Percentiles rank a stretch among this genome's conserved stretches.
Conservation (phyloP, 2,113 vertebrate genomes). For the Gnathonemus echidnorhynchus region DNA sequence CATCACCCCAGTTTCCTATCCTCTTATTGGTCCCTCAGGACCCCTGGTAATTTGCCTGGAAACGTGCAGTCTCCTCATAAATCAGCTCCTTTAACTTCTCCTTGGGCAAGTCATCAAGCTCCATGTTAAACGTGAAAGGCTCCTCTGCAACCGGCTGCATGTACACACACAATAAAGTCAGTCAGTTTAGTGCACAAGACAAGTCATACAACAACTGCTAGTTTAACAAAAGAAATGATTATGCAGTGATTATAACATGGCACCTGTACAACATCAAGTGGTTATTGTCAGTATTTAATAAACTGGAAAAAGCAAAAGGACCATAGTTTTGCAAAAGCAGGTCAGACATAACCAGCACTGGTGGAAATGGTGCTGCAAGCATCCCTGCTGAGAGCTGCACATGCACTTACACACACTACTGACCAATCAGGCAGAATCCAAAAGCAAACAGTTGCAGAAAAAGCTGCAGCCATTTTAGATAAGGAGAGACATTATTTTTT, state of each 20-base stretch:
- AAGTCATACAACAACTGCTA: background rate
- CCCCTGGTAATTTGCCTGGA: conserved; percentile 68
- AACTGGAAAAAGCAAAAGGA: background rate
- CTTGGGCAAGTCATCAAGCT: conserved; percentile 80
- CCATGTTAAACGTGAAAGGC: conserved; percentile 81
- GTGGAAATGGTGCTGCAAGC: background rate
- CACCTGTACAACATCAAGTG: background rate
- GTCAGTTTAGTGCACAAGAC: background rate
- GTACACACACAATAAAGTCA: background rate
- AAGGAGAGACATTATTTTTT: background rate
- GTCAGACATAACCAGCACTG: background rate
- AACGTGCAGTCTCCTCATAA: conserved; percentile 76
- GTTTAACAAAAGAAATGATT: background rate
- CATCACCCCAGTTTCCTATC: conserved; percentile 3
- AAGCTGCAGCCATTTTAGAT: background rate
- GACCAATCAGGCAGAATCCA: background rate
- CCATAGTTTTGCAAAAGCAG: background rate
- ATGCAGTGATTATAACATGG: background rate
- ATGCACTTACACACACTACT: background rate
- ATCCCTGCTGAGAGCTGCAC: background rate
- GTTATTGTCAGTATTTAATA: background rate
- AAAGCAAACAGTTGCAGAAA: background rate
- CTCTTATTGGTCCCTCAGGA: conserved; percentile 45
- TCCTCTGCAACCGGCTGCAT: conserved; percentile 76
- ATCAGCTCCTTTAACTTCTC: conserved; percentile 84